Evolutionary conservation across 2,888 invertebrate species (phyloP).

Genomic region (Catonia carolina): DNA sequence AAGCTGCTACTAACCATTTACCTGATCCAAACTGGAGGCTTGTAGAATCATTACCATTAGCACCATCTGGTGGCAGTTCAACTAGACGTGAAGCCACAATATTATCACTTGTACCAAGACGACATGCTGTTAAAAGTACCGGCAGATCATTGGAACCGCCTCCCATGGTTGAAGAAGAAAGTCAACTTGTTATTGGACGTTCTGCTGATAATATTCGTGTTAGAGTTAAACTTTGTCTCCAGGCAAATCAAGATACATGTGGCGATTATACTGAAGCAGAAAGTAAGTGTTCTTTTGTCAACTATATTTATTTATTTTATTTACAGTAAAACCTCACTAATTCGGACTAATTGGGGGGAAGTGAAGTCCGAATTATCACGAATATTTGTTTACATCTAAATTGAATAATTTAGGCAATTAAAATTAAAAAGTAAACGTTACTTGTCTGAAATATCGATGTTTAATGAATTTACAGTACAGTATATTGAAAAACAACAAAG

Average conservation of each 20-base stretch:
- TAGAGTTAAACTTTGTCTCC: slow-evolving; percentile 73
- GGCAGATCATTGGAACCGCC: slow-evolving; percentile 48
- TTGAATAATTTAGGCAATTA: no score
- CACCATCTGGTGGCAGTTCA: slow-evolving; percentile 61
- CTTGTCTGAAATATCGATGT: no score
- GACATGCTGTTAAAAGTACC: slow-evolving; percentile 36
- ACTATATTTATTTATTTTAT: no score
- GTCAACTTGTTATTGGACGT: slow-evolving; percentile 38
- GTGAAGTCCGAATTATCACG: no score
- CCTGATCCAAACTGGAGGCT: slow-evolving; percentile 56
- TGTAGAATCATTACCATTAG: slow-evolving; percentile 63
- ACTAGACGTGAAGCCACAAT: slow-evolving; percentile 65
- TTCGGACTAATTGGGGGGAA: no score
- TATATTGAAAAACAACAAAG: no score
- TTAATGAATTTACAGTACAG: no score
- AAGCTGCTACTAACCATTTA: slow-evolving; percentile 32
- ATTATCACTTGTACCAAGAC: slow-evolving; percentile 50
- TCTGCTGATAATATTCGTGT: slow-evolving; percentile 48
- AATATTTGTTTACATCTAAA: no score
- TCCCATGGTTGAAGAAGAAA: no score
- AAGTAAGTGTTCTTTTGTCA: no score
- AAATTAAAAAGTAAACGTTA: no score
- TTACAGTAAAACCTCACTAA: no score
- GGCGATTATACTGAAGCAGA: slow-evolving; percentile 79
- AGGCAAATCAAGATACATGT: slow-evolving; percentile 72